A percentile compares a stretch with the other conserved stretches of the same genome.
Evolutionary conservation across 2,113 vertebrate genomes (phyloP).

Genomic region (Phrynosoma blainvillii): DNA sequence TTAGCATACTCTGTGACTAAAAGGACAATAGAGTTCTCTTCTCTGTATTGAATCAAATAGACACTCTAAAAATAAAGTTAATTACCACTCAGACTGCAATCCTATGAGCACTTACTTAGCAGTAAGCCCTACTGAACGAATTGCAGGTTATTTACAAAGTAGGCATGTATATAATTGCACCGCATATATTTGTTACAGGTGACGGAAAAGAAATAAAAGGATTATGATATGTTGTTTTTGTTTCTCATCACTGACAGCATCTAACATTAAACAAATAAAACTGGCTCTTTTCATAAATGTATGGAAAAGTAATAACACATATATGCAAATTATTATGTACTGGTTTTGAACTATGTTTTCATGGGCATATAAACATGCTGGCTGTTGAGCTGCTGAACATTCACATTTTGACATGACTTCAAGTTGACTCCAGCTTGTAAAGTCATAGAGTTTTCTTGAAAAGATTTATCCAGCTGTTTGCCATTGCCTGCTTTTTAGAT

Average conservation of each 20-base stretch:
- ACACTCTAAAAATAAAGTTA: background rate
- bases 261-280: background rate
- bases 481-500: no score
- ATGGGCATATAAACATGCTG: conserved; percentile 13
- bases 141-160: background rate
- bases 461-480: no score
- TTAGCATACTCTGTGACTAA: background rate
- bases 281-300: conserved; percentile 5
- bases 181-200: background rate
- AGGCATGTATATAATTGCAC: background rate
- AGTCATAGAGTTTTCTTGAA: no score
- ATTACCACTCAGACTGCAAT: background rate
- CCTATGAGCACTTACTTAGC: background rate
- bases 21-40: background rate
- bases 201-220: background rate
- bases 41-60: background rate
- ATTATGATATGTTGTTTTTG: background rate
- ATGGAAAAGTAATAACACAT: background rate
- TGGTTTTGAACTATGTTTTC: background rate
- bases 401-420: background rate
- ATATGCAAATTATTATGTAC: background rate
- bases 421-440: no score
- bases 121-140: background rate
- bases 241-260: background rate
- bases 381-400: background rate